Evolutionary conservation across 2,113 vertebrate genomes (phyloP), one percentile per base, ranked within the genome.

Genomic region (Euleptes europaea): DNA sequence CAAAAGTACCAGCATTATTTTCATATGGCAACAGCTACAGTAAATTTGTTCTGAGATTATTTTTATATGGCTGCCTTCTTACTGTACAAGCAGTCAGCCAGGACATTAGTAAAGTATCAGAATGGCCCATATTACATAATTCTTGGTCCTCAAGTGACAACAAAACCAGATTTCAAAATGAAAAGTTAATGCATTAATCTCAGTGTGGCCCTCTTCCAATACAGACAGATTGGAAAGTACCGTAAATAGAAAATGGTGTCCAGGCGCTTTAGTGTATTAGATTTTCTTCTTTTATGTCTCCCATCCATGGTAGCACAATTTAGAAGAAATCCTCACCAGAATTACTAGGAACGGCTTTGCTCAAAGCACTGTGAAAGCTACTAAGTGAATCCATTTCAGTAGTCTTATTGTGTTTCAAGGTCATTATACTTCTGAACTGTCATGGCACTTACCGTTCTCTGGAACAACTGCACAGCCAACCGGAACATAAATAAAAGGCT

Each of bases 231-330:
- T 94, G 89, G 82, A 83, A 86, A 91, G 79, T 88, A n/a, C n/a
- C n/a, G n/a, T n/a, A 95, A 95, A 93, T 86, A 94, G 86, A 92
- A 94, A 94, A 89, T 88, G 72, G n/a, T 88, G 78, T 89, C 82
- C 88, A 82, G 84, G 35, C 84, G 74, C 77, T 94, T 93, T 82
- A 86, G 63, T 90, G 75, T 92, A 75, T 92, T 94, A 83, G 70
- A 54, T 86, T 91, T 92, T 77, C 33, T 91, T 65, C 77, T 63
- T 66, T 42, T 78, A 40, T 78, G 21, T 93, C 76, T 90, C 90
- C 67, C 80, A 88, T 89, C 88, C 93, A 89, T 92, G 72, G 40
- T 65, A 91, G 78, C 33, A 84, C 89, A 93, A 87, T 94, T 95
- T 94, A 87, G 44, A 94, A 80, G 83, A 85, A 89, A 21, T 83